Percentiles rank a stretch among this genome's conserved stretches.
Conservation (phyloP, 2,888 invertebrate genomes). For the Mythimna ferrago region DNA sequence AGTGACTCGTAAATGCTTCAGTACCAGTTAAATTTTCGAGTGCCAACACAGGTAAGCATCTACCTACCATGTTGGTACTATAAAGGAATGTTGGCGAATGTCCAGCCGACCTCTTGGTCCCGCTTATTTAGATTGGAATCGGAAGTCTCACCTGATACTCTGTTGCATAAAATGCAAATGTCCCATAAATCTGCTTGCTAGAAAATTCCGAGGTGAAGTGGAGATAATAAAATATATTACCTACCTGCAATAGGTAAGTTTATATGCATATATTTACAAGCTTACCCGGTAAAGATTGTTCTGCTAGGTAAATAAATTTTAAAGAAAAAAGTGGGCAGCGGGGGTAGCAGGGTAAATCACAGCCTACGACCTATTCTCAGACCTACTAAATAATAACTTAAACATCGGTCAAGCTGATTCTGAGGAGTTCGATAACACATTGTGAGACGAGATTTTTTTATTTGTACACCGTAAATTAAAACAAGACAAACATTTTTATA, state of each 20-base stretch:
- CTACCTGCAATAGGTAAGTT: not conserved
- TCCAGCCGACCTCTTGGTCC: slow-evolving; percentile 73
- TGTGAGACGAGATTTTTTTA: no score
- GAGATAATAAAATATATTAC: slow-evolving; percentile 4
- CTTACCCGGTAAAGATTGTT: no score
- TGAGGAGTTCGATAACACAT: no score
- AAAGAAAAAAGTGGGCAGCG: no score
- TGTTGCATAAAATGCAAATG: slow-evolving; percentile 43
- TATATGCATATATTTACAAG: no score
- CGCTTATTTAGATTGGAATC: slow-evolving; percentile 70
- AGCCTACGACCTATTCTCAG: no score
- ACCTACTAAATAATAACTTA: no score
- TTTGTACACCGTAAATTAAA: no score
- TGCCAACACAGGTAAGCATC: slow-evolving; percentile 68
- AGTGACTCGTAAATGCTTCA: slow-evolving; percentile 68
- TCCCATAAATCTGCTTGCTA: slow-evolving; percentile 15
- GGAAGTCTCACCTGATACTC: slow-evolving; percentile 50
- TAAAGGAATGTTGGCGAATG: slow-evolving; percentile 80
- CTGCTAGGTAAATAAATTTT: no score
- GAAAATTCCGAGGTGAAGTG: slow-evolving; percentile 12
- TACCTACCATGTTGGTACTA: slow-evolving; percentile 58
- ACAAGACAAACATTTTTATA: no score
- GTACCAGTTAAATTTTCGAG: slow-evolving; percentile 75
- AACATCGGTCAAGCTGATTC: no score
- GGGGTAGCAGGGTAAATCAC: no score